Conservation (phyloP, 2,797 vertebrate genomes). For the Tamandua tetradactyla region DNA sequence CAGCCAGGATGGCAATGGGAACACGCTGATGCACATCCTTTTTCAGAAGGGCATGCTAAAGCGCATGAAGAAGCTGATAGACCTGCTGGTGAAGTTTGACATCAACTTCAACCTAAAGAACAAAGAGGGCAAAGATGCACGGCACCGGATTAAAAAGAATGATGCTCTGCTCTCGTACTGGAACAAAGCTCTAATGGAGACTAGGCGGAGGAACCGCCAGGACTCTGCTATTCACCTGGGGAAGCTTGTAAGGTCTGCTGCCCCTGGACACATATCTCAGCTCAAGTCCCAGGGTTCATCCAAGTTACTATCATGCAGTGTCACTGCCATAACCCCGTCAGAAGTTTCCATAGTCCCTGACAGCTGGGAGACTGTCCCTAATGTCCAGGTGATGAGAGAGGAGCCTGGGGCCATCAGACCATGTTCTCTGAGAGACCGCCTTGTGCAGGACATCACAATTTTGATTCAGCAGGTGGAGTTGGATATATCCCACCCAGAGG, state of each 20-base stretch:
- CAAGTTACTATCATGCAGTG: background rate
- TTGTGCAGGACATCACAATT: conserved; percentile 81
- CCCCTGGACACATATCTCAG: conserved; percentile 68
- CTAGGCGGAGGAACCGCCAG: conserved; percentile 77
- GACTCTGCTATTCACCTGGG: conserved; percentile 48
- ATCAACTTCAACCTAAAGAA: conserved; percentile 87
- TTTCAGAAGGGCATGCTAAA: conserved; percentile 85
- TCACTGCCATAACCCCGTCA: background rate
- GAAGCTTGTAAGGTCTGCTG: conserved; percentile 47
- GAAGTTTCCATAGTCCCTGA: background rate
- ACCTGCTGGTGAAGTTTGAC: conserved; percentile 85
- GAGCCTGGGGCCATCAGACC: conserved; percentile 60
- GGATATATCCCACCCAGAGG: conserved; percentile 45
- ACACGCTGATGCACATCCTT: conserved; percentile 88
- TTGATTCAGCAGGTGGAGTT: conserved; percentile 83
- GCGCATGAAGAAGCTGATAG: conserved; percentile 81
- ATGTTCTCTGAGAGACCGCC: conserved; percentile 79
- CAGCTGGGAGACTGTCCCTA: background rate
- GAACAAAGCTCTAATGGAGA: conserved; percentile 81
- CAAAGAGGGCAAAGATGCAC: conserved; percentile 84
- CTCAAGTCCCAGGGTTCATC: conserved; percentile 67
- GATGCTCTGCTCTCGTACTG: conserved; percentile 83
- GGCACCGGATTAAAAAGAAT: conserved; percentile 84
- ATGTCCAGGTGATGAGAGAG: background rate
- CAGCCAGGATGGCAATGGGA: conserved; percentile 83